These are phyloP conservation scores for Spheniscus humboldti DNA, from an alignment of 2,797 vertebrate genomes.

Conservation along the genomic window DNA sequence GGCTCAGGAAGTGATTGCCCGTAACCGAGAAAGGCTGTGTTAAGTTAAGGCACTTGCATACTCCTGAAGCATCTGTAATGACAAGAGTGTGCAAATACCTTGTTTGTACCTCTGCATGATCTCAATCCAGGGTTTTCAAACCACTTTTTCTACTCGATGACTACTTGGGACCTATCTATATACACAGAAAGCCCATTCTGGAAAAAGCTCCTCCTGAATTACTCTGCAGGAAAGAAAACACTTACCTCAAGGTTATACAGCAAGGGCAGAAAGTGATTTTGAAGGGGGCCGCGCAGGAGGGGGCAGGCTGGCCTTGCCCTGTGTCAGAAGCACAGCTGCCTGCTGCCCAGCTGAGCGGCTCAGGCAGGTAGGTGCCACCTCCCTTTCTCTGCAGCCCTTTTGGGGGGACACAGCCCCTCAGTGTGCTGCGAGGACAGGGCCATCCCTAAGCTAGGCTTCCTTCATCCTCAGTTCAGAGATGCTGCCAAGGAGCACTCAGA, in stretches of 20 bases:
- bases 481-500: background rate
- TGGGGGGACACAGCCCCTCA: fast-evolving
- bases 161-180: background rate
- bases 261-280: background rate
- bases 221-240: background rate
- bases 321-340: background rate
- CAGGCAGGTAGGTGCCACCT: background rate
- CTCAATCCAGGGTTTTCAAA: background rate
- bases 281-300: background rate
- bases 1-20: background rate
- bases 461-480: background rate
- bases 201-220: background rate
- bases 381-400: background rate
- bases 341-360: background rate
- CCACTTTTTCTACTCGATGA: background rate
- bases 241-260: background rate
- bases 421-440: background rate
- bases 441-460: background rate
- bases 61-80: background rate
- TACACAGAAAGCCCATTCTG: background rate
- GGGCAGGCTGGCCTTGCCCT: background rate
- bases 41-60: background rate
- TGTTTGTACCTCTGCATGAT: background rate
- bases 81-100: background rate
- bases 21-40: background rate